Base-by-base conservation (phyloP, 2,113 vertebrate genomes). In the Drymodes brunneopygia region DNA sequence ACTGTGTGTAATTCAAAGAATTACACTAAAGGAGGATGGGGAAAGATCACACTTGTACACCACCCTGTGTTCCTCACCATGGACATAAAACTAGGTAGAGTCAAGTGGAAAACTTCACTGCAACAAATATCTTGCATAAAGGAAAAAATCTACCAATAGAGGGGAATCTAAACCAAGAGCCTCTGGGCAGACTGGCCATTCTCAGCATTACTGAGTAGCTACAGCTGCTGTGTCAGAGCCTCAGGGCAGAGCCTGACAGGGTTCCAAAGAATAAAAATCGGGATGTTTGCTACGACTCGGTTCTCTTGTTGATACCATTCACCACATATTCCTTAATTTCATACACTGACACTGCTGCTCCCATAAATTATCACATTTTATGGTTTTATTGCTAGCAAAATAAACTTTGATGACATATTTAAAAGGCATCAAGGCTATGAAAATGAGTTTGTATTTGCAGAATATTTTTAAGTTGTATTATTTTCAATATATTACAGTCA, bases 301-400 rank as follows among this genome's bases (percentile, higher is more conserved):
- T 92, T 91, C 24, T 84, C 78, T 83, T 92, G 82, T 81, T 84
- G 75, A 73, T 90, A 87, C 73, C 35, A 50, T 60, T 94, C 62
- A 87, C 28, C 44, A 79, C 67, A 19, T 88, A 28, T 50, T 92
- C 75, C 79, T 88, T 88, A 77, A 94, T 93, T 92, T 87, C 61
- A 83, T 91, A 88, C 91, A 48, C 53, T 79, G 62, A 92, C n/a
- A 65, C 50, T 4, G 3, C 48, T 88, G 45, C 51, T 81, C 79
- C 94, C 91, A 94, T 93, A 96, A 96, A 93, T 97, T 95, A 94
- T 88, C 95, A 92, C 47, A 47, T 91, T 95, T 88, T 91, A 71
- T 66, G 38, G 20, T 90, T 94, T 84, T 81, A 80, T 58, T 90
- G 62, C 65, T 94, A 90, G 51, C 47, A 91, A 82, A 95, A 93